Evolutionary conservation across 2,888 invertebrate species (phyloP).

Genomic region (Pandemis heparana): DNA sequence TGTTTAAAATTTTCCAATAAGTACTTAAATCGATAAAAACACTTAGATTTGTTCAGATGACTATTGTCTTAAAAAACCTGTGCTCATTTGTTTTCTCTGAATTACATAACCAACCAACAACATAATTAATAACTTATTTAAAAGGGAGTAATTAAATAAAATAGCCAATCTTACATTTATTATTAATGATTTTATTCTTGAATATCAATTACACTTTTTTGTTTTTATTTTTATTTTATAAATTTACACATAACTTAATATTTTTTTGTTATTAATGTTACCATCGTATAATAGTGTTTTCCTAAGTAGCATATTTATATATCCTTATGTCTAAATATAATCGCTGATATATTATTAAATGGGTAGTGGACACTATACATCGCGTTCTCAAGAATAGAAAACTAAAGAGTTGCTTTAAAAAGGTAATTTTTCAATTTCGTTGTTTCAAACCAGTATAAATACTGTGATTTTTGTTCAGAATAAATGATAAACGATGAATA

Average conservation of each 20-base stretch:
- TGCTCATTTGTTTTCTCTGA: background rate
- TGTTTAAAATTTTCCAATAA: background rate
- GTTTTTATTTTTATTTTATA: slow-evolving; percentile 72
- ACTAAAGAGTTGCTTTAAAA: slow-evolving; percentile 34
- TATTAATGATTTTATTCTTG: slow-evolving; percentile 78
- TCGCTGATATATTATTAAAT: slow-evolving; percentile 45
- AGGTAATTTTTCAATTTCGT: slow-evolving; percentile 48
- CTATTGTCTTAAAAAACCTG: background rate
- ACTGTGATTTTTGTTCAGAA: slow-evolving; percentile 47
- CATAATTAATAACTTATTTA: background rate
- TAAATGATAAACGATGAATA: slow-evolving; percentile 64
- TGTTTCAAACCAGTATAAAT: slow-evolving; percentile 53
- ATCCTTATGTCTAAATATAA: slow-evolving; percentile 44
- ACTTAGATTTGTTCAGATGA: no score
- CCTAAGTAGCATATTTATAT: slow-evolving; percentile 52
- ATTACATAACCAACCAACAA: background rate
- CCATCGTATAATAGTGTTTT: slow-evolving; percentile 39
- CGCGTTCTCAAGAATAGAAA: slow-evolving; percentile 32
- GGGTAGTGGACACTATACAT: slow-evolving; percentile 43
- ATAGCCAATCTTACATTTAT: slow-evolving; percentile 68
- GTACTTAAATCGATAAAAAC: background rate
- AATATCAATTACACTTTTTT: slow-evolving; percentile 79
- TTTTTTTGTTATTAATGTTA: slow-evolving; percentile 45
- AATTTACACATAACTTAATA: slow-evolving; percentile 69
- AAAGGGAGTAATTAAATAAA: slow-evolving; percentile 50